Evolutionary conservation across 2,113 vertebrate genomes (phyloP), one percentile per base, ranked within the genome.

Genomic region (Cephalopholis sonnerati): DNA sequence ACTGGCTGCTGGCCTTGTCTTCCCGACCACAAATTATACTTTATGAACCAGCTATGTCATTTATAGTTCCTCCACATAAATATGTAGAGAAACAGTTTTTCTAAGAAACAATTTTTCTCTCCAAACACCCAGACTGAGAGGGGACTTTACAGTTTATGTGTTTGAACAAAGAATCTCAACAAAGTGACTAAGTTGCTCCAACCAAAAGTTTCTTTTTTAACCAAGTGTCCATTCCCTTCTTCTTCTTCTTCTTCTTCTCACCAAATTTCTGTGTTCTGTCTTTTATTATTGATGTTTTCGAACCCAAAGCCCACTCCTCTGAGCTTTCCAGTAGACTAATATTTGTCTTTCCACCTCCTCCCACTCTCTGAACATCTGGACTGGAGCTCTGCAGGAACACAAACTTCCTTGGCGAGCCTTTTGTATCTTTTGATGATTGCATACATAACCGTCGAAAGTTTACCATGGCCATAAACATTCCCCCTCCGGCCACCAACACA

Each of bases 291-390:
- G 87, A 93, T 93, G 84, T 92, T 92, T 84, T 76, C 7, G 0
- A 86, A 85, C 66, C 74, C 48, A 8, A 41, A 79, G 77, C 81
- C 84, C 48, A 58, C 88, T 90, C 84, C 85, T 85, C 85, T 25
- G 82, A 82, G 85, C 86, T 87, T 94, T 93, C 84, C 92, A 79
- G 78, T 88, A 78, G 87, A 94, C 93, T 95, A 96, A 95, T 96
- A 95, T 95, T 95, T 96, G 94, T 93, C 84, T 95, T 95, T 94
- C 90, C 73, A 84, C 91, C 91, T 88, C 91, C 86, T 91, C 89
- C 85, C 59, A 75, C 74, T 79, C 79, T 70, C 61, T 15, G 89
- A 93, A 94, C 94, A 94, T 94, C 92, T 94, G 93, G 94, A 93
- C 84, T 78, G 76, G 75, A 90, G 85, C 83, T 90, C 86, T 77